A percentile compares a stretch with the other conserved stretches of the same genome.
phyloP scores from a whole-genome alignment of 2,888 invertebrate genomes.

The Limenitis camilla region DNA sequence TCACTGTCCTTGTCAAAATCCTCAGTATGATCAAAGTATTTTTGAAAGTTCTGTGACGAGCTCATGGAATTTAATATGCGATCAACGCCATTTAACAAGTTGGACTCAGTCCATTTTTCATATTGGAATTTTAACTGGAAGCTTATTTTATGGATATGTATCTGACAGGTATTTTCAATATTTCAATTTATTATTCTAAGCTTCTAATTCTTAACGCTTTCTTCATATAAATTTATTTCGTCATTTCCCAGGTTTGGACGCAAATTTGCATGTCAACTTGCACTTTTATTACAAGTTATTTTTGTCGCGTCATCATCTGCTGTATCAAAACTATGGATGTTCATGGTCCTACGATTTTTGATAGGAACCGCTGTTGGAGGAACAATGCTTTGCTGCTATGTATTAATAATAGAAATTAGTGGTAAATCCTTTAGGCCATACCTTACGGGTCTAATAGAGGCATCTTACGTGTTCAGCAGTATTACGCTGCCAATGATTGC shows the following conservation, averaged over 20 bases:
- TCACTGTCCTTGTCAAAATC: constrained; percentile 53
- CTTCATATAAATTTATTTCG: neutral
- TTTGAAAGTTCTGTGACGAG: constrained; percentile 74
- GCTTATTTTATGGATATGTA: constrained; percentile 68
- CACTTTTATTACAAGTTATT: constrained; percentile 70
- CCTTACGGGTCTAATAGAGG: constrained; percentile 70
- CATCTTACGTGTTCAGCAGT: constrained; percentile 73
- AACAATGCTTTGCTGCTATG: constrained; percentile 79
- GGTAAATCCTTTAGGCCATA: constrained; percentile 73
- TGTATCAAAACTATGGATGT: constrained; percentile 75
- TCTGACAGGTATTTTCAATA: constrained; percentile 56
- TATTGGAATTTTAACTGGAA: constrained; percentile 73
- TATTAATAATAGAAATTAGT: constrained; percentile 77
- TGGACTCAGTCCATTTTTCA: constrained; percentile 72
- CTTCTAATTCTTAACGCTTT: too few species aligned
- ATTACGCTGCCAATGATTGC: constrained; percentile 73
- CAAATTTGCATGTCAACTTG: constrained; percentile 75
- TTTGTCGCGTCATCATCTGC: constrained; percentile 72
- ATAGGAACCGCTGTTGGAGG: constrained; percentile 77
- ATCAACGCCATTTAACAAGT: constrained; percentile 67
- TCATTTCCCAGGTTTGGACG: constrained; percentile 75
- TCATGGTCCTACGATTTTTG: constrained; percentile 73
- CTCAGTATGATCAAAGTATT: constrained; percentile 69
- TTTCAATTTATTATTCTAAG: too few species aligned
- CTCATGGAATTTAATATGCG: constrained; percentile 77